Evolutionary conservation across 2,797 vertebrate genomes (phyloP).

Genomic region (Neosilurus hyrtlii): DNA sequence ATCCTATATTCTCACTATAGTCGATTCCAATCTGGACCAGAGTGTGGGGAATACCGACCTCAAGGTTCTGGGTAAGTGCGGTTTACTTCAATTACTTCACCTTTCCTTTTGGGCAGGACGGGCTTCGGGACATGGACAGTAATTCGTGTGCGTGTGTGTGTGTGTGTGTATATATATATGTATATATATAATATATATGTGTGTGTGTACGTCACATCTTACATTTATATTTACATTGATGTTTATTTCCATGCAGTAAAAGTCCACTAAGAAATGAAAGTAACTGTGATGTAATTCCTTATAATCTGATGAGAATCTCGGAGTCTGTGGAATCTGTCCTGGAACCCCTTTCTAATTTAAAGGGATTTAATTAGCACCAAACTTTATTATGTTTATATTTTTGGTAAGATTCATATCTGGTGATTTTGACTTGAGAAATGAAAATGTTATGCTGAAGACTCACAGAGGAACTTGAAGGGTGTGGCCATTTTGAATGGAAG

Average conservation of each 20-base stretch:
- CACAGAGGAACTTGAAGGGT: background rate
- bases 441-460: background rate
- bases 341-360: background rate
- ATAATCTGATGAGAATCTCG: no score
- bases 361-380: no score
- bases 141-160: no score
- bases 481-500: conserved; percentile 3
- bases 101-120: background rate
- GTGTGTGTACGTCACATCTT: no score
- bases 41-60: background rate
- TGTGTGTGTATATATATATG: no score
- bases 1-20: background rate
- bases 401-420: background rate
- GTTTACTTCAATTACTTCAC: background rate
- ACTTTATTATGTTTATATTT: background rate
- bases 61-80: conserved; percentile 45
- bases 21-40: rapidly evolving
- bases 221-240: no score
- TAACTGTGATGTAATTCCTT: no score
- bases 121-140: no score
- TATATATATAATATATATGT: no score
- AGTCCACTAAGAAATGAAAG: no score
- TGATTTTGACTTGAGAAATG: background rate
- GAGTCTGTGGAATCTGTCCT: background rate
- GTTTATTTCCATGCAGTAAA: no score